Conservation (phyloP, 2,113 vertebrate species). For the Oryzias woworae region DNA sequence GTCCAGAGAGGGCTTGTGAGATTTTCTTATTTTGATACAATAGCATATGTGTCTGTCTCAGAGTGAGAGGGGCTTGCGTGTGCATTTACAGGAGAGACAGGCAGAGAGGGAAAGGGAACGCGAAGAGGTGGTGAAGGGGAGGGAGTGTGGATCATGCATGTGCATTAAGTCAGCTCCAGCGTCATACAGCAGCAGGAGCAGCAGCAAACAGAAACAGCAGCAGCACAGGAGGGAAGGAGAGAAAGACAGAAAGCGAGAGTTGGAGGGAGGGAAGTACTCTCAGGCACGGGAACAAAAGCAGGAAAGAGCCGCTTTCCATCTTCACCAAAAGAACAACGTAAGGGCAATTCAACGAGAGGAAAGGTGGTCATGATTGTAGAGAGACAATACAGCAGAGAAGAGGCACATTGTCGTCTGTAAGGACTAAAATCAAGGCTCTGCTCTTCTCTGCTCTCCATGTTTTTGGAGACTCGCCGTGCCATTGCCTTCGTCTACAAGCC, state of each 20-base stretch:
- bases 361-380: constrained; percentile 61
- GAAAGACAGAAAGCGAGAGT: constrained; percentile 66
- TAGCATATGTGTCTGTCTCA: constrained; percentile 33
- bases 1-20: constrained; percentile 55
- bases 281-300: constrained; percentile 74
- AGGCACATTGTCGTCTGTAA: constrained; percentile 53
- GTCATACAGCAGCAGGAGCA: constrained; percentile 64
- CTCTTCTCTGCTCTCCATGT: constrained; percentile 69
- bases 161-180: constrained; percentile 78
- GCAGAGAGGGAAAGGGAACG: constrained; percentile 51
- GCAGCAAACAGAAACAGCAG: constrained; percentile 67
- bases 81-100: constrained; percentile 41
- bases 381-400: constrained; percentile 65
- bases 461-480: constrained; percentile 64
- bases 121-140: constrained; percentile 63
- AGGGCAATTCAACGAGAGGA: constrained; percentile 52
- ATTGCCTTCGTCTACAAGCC: constrained; percentile 63
- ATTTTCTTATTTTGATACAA: constrained; percentile 60
- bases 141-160: constrained; percentile 78
- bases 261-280: constrained; percentile 69
- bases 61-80: constrained; percentile 19
- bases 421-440: constrained; percentile 64
- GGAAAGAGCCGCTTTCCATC: constrained; percentile 70
- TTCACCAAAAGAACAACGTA: constrained; percentile 68
- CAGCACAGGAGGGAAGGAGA: constrained; percentile 55